Percentiles rank a stretch among this genome's conserved stretches.
These are phyloP conservation scores for Bicyclus anynana DNA, from an alignment of 1,140 invertebrate species.

Conservation along the genomic window DNA sequence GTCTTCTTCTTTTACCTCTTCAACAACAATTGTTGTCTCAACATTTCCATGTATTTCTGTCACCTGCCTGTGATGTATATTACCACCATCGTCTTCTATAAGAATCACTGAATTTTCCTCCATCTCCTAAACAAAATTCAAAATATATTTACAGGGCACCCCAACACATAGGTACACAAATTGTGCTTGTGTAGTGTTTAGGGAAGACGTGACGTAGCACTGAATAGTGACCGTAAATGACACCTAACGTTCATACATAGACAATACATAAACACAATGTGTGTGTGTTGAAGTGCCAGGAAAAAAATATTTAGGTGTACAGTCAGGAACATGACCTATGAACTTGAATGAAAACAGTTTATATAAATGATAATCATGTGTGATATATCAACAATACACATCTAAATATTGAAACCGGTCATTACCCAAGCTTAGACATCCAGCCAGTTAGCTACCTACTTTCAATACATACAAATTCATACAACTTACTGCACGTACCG, in stretches of 20 bases:
- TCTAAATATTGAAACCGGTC: conserved; percentile 54
- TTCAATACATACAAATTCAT: conserved; percentile 70
- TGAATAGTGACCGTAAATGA: too few relatives aligned
- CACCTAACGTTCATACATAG: too few relatives aligned
- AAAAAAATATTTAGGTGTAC: too few relatives aligned
- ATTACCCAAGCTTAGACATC: conserved; percentile 55
- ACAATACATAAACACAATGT: too few relatives aligned
- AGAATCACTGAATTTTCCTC: conserved; percentile 54
- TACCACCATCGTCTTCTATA: conserved; percentile 52
- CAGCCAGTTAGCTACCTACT: conserved; percentile 60
- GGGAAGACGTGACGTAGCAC: too few relatives aligned
- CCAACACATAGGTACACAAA: too few relatives aligned
- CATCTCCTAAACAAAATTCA: conserved; percentile 61
- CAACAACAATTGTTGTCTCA: conserved; percentile 53
- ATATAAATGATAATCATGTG: conserved; percentile 15
- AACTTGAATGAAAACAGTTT: conserved; percentile 34
- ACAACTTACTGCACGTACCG: conserved; percentile 52
- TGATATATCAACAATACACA: conserved; percentile 36
- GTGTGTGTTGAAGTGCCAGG: too few relatives aligned
- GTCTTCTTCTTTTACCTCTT: conserved; percentile 47
- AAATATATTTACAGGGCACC: too few relatives aligned
- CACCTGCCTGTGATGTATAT: too few relatives aligned
- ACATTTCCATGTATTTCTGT: conserved; percentile 43
- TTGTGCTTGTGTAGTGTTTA: too few relatives aligned
- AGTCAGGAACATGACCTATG: conserved; percentile 27